Percentiles rank a stretch among this genome's conserved stretches.
phyloP scores from a whole-genome alignment of 2,888 invertebrate genomes.

The Hartigia nigra region DNA sequence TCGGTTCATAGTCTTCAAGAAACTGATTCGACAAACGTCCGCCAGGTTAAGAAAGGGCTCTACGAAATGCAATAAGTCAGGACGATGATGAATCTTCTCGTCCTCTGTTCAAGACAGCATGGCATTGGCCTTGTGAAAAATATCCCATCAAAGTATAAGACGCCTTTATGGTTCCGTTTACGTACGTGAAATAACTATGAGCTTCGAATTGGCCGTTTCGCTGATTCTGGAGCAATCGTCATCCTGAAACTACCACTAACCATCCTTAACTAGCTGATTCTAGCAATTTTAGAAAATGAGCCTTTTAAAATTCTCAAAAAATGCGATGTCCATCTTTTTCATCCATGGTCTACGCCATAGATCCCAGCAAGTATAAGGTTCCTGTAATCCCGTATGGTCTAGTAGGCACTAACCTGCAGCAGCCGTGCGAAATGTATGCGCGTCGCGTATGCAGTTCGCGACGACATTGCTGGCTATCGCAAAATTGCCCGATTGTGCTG shows the following conservation, averaged over 20 bases:
- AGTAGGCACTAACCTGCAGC: not conserved
- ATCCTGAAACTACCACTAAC: not conserved
- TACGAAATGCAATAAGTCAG: slow-evolving; percentile 4
- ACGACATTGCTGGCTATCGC: not conserved
- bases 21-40: not conserved
- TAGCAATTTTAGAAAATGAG: not conserved
- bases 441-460: not conserved
- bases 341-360: not conserved
- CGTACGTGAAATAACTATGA: slow-evolving; percentile 5
- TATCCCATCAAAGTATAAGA: not conserved
- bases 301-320: not conserved
- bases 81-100: not conserved
- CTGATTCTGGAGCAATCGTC: not conserved
- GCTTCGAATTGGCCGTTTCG: not conserved
- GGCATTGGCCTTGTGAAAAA: slow-evolving; percentile 5
- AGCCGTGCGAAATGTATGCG: not conserved
- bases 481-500: not conserved
- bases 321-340: not conserved
- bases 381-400: not conserved
- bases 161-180: not conserved
- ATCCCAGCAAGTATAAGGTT: not conserved
- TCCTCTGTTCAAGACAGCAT: not conserved
- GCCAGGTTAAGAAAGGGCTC: not conserved
- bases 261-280: not conserved
- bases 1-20: not conserved